Percentiles rank a stretch among this genome's conserved stretches.
These are phyloP conservation scores for Malacoctenus gilli DNA, from an alignment of 2,797 vertebrate genomes.

Conservation along the genomic window DNA sequence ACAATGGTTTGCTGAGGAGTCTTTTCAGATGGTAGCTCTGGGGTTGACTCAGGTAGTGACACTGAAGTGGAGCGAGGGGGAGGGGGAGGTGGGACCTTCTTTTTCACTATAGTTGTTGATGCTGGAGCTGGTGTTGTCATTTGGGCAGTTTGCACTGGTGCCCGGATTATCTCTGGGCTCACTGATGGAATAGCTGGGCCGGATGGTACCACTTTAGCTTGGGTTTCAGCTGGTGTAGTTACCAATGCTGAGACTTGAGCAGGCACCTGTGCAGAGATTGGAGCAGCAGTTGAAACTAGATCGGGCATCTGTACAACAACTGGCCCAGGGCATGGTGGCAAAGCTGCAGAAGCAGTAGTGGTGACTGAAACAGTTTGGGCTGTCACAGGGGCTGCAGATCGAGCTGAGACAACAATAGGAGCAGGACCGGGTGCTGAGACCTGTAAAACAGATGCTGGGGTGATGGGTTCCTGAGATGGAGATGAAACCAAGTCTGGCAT, in stretches of 20 bases:
- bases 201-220: constrained; percentile 62
- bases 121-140: constrained; percentile 26
- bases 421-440: constrained; percentile 51
- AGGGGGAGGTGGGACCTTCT: constrained; percentile 73
- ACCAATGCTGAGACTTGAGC: constrained; percentile 53
- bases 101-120: constrained; percentile 75
- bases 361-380: constrained; percentile 31
- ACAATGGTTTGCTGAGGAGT: constrained; percentile 58
- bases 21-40: constrained; percentile 48
- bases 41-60: constrained; percentile 58
- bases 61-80: constrained; percentile 76
- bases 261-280: constrained; percentile 55
- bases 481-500: constrained; percentile 78
- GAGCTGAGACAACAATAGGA: constrained; percentile 58
- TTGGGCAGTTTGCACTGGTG: constrained; percentile 43
- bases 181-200: constrained; percentile 45
- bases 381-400: constrained; percentile 26
- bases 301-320: constrained; percentile 77
- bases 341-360: constrained; percentile 31
- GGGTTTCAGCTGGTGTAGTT: constrained; percentile 46
- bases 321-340: constrained; percentile 45
- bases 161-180: constrained; percentile 37
- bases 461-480: constrained; percentile 65
- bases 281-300: constrained; percentile 73
- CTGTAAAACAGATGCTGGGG: constrained; percentile 53